These are phyloP conservation scores for Panulirus ornatus DNA, from an alignment of 1,140 invertebrate genomes.

Conservation along the genomic window DNA sequence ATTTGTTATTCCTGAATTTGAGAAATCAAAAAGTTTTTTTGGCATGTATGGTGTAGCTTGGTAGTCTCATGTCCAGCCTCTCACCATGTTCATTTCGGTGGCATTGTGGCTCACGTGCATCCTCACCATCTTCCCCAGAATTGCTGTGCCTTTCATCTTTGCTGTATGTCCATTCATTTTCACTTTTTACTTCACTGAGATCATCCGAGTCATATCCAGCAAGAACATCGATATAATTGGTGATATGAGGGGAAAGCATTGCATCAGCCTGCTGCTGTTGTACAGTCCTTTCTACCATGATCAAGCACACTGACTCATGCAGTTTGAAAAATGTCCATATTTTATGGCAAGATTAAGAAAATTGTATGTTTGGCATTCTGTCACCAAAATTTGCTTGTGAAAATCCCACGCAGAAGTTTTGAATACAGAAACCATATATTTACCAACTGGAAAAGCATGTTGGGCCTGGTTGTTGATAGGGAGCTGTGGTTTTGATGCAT, in stretches of 20 bases:
- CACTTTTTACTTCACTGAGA: constrained; percentile 22
- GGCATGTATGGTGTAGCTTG: neutral
- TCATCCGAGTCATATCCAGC: neutral
- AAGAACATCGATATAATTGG: neutral
- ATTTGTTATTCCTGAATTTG: too few species aligned
- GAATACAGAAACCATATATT: too few species aligned
- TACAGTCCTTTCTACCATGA: neutral
- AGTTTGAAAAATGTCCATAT: neutral
- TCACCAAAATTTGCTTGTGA: constrained; percentile 18
- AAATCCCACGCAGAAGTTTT: too few species aligned
- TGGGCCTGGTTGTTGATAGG: too few species aligned
- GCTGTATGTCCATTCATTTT: neutral
- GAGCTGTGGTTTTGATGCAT: too few species aligned
- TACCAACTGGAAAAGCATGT: too few species aligned
- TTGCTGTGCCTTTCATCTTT: constrained; percentile 6
- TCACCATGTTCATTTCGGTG: neutral
- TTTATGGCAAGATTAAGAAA: neutral
- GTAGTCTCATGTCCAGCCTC: neutral
- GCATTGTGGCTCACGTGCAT: neutral
- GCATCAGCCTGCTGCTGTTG: neutral
- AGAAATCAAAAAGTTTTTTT: too few species aligned
- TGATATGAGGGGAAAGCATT: neutral
- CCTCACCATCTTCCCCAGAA: neutral
- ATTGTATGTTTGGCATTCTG: neutral
- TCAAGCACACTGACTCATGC: neutral